Conservation (phyloP, 2,888 invertebrate species). For the Choristoneura rosaceana region DNA sequence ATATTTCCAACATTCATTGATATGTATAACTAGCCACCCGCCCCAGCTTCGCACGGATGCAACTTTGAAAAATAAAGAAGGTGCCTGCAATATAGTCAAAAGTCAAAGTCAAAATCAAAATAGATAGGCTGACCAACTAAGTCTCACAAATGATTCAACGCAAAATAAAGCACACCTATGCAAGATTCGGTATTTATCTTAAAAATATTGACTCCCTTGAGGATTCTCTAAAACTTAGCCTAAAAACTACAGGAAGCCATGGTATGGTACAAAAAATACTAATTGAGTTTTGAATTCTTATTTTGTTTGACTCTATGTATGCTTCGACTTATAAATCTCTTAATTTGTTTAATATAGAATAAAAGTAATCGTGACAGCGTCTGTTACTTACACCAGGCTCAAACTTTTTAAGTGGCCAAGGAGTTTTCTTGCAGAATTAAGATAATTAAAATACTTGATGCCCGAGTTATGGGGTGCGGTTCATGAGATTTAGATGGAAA, state of each 20-base stretch:
- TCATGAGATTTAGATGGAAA: slow-evolving; percentile 55
- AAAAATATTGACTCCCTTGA: slow-evolving; percentile 47
- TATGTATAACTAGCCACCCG: no score
- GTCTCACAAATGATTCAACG: not conserved
- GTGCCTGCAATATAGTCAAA: no score
- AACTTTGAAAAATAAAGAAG: no score
- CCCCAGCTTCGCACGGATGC: no score
- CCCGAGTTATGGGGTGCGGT: slow-evolving; percentile 57
- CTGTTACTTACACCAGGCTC: slow-evolving; percentile 49
- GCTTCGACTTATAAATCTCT: no score
- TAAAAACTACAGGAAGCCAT: slow-evolving; percentile 41
- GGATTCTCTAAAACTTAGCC: slow-evolving; percentile 55
- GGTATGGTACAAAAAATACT: slow-evolving; percentile 17
- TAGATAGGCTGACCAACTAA: no score
- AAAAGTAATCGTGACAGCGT: not conserved
- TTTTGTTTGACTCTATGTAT: no score
- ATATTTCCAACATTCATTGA: no score
- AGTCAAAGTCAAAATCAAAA: no score
- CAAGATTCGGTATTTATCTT: slow-evolving; percentile 19
- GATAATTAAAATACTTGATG: slow-evolving; percentile 72
- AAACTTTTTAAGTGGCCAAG: slow-evolving; percentile 56
- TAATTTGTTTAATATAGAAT: no score
- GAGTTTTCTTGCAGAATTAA: slow-evolving; percentile 64
- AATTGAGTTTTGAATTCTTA: no score
- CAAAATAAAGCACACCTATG: no score